These are phyloP conservation scores for Castor canadensis DNA, from an alignment of 2,113 vertebrate species.

Conservation along the genomic window DNA sequence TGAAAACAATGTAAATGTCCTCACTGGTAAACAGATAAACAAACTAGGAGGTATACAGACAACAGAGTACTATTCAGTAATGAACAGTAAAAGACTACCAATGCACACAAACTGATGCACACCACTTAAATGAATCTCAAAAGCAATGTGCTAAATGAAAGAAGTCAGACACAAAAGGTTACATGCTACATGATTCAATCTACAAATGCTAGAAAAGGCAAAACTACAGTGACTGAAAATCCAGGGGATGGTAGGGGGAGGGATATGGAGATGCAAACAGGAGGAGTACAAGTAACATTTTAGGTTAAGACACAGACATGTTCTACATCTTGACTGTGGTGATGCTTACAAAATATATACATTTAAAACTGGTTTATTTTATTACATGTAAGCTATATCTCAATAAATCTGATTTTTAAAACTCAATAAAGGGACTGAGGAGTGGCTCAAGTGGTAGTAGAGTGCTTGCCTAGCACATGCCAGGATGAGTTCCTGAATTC, in stretches of 20 bases:
- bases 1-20: background rate
- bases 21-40: background rate
- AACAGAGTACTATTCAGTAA: background rate
- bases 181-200: background rate
- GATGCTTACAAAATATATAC: background rate
- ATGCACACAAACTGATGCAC: background rate
- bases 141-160: conserved; percentile 9
- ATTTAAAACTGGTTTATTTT: background rate
- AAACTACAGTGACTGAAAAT: background rate
- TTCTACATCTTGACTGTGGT: background rate
- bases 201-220: background rate
- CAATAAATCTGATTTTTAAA: conserved; percentile 2
- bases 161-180: background rate
- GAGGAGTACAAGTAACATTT: background rate
- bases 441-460: no score
- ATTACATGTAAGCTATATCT: background rate
- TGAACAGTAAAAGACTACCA: background rate
- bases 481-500: no score
- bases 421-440: background rate
- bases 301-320: background rate
- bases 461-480: no score
- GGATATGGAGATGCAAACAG: background rate
- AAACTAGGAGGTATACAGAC: background rate
- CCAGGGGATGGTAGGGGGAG: background rate
- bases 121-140: background rate